Conservation (phyloP, 2,797 vertebrate species). For the Anabas testudineus region DNA sequence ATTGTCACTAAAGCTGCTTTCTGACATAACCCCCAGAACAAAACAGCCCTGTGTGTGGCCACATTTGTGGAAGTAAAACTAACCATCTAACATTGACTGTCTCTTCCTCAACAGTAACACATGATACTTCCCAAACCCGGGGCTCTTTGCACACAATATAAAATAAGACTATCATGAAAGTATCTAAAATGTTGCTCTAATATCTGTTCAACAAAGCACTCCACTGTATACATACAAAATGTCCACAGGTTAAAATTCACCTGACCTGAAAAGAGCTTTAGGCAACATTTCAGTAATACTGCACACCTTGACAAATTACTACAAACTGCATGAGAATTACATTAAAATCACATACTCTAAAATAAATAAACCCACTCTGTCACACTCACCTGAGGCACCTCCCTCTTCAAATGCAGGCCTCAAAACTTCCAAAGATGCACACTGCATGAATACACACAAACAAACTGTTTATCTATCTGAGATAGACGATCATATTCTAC, state of each 20-base stretch:
- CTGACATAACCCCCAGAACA: too few species aligned
- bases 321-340: neutral
- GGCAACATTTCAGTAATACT: neutral
- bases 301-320: neutral
- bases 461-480: neutral
- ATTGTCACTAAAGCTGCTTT: too few species aligned
- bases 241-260: neutral
- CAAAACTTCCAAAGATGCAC: constrained; percentile 58
- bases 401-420: constrained; percentile 50
- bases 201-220: neutral
- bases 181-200: neutral
- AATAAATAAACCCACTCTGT: constrained; percentile 18
- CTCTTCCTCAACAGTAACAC: too few species aligned
- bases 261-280: neutral
- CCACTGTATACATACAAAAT: neutral
- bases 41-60: neutral
- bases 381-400: constrained; percentile 61
- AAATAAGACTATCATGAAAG: neutral
- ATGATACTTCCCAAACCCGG: neutral
- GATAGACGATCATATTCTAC: neutral
- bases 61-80: neutral
- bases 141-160: neutral
- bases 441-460: constrained; percentile 50
- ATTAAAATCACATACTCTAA: neutral
- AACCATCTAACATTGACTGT: neutral